Base-by-base conservation (phyloP, 2,113 vertebrate species). In the Nipponia nippon region DNA sequence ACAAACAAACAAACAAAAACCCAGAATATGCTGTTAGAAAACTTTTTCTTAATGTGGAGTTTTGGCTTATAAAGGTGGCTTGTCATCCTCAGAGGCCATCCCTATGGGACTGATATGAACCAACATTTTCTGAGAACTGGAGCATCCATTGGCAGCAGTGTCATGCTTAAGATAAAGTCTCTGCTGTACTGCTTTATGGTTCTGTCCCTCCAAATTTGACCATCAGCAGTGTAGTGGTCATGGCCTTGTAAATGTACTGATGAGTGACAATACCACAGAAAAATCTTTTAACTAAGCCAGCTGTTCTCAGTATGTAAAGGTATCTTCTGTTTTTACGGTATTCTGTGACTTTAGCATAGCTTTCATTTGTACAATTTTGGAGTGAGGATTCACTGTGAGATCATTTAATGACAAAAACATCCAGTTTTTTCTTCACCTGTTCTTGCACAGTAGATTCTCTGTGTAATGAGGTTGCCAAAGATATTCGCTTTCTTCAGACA, bases 391-490 rank as follows among this genome's bases (percentile, higher is more conserved):
- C 75, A 38, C 53, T 69, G 17, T 40, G 70, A 87, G 73, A 93
- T 84, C 71, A 50, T 78, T 95, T 93, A 93, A 92, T 94, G 53
- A 79, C 83, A 59, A 52, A 91, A 80, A 56, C 62, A 79, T 70
- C 84, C 92, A 96, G 40, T 90, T 85, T 65, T 66, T 91, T 65
- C 36, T 79, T 61, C 66, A 80, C 42, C 16, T 62, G 71, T 95
- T 96, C 89, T 96, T 95, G 92, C 29, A 36, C 73, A 65, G 20
- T 46, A 36, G 80, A 56, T 59, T 95, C 83, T 75, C 89, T 63
- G 47, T 89, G 44, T 89, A 72, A 73, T 44, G 3, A 19, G 63
- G 88, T 63, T 95, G 70, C 27, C 89, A 83, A 95, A 95, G 80
- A 69, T 23, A 50, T 70, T 42, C n/a, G 11, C 29, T n/a, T 92